Percentiles rank a stretch among this genome's conserved stretches.
phyloP scores from a whole-genome alignment of 2,797 vertebrate genomes.

The Salmo trutta region DNA sequence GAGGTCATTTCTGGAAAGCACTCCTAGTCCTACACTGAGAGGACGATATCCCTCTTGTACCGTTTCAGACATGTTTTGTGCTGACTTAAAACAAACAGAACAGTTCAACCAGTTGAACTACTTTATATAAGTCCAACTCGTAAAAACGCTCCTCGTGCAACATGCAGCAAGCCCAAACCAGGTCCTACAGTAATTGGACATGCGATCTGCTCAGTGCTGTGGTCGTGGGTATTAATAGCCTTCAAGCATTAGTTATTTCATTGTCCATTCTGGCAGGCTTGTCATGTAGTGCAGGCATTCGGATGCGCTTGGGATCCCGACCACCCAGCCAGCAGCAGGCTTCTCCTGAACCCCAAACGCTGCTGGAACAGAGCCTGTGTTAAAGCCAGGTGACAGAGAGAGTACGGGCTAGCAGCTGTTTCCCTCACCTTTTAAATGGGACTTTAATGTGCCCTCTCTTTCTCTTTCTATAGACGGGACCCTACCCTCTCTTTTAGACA shows the following conservation, averaged over 20 bases:
- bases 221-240: constrained; percentile 52
- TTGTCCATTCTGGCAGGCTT: constrained; percentile 48
- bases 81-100: constrained; percentile 17
- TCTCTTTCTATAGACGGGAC: background rate
- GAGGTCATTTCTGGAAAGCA: background rate
- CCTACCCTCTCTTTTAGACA: background rate
- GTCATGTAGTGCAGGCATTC: constrained; percentile 34
- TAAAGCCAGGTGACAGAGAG: background rate
- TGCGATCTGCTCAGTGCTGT: constrained; percentile 35
- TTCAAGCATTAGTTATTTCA: constrained; percentile 47
- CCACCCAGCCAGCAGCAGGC: constrained; percentile 22
- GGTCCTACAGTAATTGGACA: constrained; percentile 19
- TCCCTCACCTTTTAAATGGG: background rate
- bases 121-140: constrained; percentile 17
- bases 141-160: background rate
- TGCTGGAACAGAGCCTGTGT: background rate
- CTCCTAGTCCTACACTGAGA: background rate
- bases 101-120: background rate
- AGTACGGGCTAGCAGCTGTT: background rate
- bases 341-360: background rate
- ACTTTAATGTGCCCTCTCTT: background rate
- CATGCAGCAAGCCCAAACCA: constrained; percentile 11
- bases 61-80: constrained; percentile 3
- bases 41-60: background rate
- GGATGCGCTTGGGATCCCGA: constrained; percentile 34